A percentile compares a stretch with the other conserved stretches of the same genome.
Evolutionary conservation across 1,140 invertebrate genomes (phyloP).

Genomic region (Platyscapa corneri): DNA sequence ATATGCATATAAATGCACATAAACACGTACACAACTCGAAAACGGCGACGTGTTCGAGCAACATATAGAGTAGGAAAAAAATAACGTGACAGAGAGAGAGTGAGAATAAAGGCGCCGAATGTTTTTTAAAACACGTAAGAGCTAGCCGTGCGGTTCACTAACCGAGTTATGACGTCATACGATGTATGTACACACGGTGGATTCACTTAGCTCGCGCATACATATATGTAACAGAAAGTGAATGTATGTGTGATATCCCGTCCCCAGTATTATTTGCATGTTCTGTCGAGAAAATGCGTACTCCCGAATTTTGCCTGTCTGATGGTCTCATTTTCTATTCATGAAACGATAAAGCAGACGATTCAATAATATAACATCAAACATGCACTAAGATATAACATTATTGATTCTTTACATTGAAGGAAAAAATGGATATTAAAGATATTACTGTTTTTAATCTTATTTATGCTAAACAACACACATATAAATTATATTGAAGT

Average conservation of each 20-base stretch:
- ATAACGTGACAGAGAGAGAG: neutral
- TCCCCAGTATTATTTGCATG: slow-evolving; percentile 29
- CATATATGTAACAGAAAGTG: slow-evolving; percentile 1
- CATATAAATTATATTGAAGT: too few relatives aligned
- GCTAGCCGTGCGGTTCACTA: slow-evolving; percentile 45
- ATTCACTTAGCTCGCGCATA: neutral
- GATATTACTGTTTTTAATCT: neutral
- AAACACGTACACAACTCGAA: neutral
- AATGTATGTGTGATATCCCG: neutral
- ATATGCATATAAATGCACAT: neutral
- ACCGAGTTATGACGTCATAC: slow-evolving; percentile 48
- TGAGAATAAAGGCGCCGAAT: slow-evolving; percentile 26
- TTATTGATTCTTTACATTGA: neutral
- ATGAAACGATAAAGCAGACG: neutral
- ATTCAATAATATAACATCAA: neutral
- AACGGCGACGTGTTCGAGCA: neutral
- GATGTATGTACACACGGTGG: neutral
- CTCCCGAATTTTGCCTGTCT: neutral
- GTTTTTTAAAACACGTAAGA: slow-evolving; percentile 49
- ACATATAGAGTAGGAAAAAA: neutral
- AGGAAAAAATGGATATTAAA: neutral
- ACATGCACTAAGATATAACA: neutral
- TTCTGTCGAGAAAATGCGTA: neutral
- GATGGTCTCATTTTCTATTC: slow-evolving; percentile 17
- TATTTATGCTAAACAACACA: too few relatives aligned